phyloP scores from a whole-genome alignment of 37 sponge, comb jelly and placozoan genomes.

The Lycopodina hypogea region DNA sequence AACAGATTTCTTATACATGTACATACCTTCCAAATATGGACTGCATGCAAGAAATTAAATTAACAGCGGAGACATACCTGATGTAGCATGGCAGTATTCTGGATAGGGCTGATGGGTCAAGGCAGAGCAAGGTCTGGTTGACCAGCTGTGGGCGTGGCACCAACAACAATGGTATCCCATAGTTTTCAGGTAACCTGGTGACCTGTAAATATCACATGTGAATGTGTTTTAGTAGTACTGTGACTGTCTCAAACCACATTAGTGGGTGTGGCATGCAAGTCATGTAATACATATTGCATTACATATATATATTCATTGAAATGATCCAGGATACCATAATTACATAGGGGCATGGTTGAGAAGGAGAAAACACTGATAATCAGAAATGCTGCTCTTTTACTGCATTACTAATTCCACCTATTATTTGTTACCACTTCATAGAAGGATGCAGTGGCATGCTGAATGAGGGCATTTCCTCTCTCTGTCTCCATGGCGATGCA shows the following conservation, averaged over 20 bases:
- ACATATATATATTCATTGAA: too few relatives aligned
- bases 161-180: slow-evolving; percentile 15
- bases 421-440: slow-evolving; percentile 35
- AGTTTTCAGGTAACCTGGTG: slow-evolving; percentile 13
- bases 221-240: too few relatives aligned
- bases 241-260: too few relatives aligned
- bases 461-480: slow-evolving; percentile 1
- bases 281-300: background rate
- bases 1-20: too few relatives aligned
- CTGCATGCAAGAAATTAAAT: too few relatives aligned
- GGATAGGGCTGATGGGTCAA: background rate
- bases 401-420: too few relatives aligned
- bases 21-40: too few relatives aligned
- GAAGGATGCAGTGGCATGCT: slow-evolving; percentile 26
- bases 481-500: slow-evolving; percentile 6
- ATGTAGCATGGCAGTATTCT: slow-evolving; percentile 14
- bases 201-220: slow-evolving; percentile 22
- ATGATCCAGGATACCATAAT: too few relatives aligned
- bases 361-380: too few relatives aligned
- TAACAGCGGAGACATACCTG: slow-evolving; percentile 17
- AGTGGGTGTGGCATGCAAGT: too few relatives aligned
- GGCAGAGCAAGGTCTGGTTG: slow-evolving; percentile 9
- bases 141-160: slow-evolving; percentile 31
- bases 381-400: too few relatives aligned
- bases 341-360: background rate